Base-by-base conservation (phyloP, 2,797 vertebrate genomes). In the Sorex maritimensis region DNA sequence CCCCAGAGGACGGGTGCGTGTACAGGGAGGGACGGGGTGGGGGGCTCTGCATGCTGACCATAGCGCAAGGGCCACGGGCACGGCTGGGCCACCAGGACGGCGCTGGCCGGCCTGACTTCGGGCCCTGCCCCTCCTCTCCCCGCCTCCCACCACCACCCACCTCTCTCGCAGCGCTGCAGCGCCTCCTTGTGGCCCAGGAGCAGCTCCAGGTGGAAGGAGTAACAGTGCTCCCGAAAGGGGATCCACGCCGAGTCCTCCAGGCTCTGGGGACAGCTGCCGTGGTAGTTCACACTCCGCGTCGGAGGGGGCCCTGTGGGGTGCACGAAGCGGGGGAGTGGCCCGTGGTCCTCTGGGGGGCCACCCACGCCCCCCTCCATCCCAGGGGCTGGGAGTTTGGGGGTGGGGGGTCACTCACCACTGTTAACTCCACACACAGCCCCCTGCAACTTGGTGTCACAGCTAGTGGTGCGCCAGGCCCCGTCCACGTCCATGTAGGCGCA, bases 181-280 rank as follows among this genome's bases (percentile, higher is more conserved):
- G 99, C 99, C 0, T 99, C 99, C 58, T 99, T 98, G 96, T 99
- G 99, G 69, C 98, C 98, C 91, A 98, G 97, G 6, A 98, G 98
- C 90, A 97, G 98, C 95, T 99, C 99, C 98, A 99, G 98, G 97
- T 99, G 99, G 98, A 99, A 99, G 41, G 99, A 98, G 82, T 99
- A 99, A 94, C 99, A 99, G 95, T 99, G 97, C 96, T 99, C 98
- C 93, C 99, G 98, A 97, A 99, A 99, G 23, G 99, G 98, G 90
- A 99, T 98, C 99, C 99, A 99, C 0, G 98, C 97, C 0, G 99
- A 99, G 86, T 99, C 98, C 0, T 98, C 98, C 93, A 99, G 74
- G 0, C 98, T 97, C 85, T 98, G 98, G 10, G 99, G 99, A 93
- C 99, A 99, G 84, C 98, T 98, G 74, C 99, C 99, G 0, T 98